Base-by-base conservation (phyloP, 1,140 invertebrate species). In the Hyposmocoma kahamanoa region DNA sequence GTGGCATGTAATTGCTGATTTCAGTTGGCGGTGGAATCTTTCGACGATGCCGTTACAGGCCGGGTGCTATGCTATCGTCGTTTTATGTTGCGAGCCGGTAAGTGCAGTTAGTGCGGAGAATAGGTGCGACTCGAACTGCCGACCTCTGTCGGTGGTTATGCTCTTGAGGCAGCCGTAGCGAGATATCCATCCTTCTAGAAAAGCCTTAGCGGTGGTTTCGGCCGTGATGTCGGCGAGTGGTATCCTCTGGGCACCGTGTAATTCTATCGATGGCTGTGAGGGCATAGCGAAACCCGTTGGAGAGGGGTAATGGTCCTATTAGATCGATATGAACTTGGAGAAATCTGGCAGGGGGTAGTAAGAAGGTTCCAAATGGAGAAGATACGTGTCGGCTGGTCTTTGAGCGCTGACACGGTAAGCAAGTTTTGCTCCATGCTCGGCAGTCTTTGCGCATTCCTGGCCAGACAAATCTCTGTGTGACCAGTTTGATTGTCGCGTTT, bases 41-140 rank as follows among this genome's bases (percentile, higher is more conserved):
- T 86, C 79, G 9, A 86, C 53, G 53, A 81, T 62, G 0, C 80
- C 75, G 43, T 86, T 85, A 10, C 76, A 51, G 10, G 43, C 42
- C 6, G 80, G 72, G 38, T 83, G 76, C 32, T 77, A 77, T 28
- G 72, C 56, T 1, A 76, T 82, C 2, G 82, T 86, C 15, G 58
- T 47, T 2, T 45, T 20, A 32, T 61, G 51, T 3, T 47, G 10
- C n/a, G 22, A 20, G 1, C 45, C 45, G 3, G 38, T 32, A 5
- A 67, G 26, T 11, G 56, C 55, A 13, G 51, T 55, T 1, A 47
- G 2, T 10, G 2, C 9, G 4, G 13, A 1, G 22, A 47, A 47
- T 5, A 47, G 32, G 10, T 36, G 3, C 0, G 36, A 49, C 24
- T 49, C 22, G 38, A 49, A 49, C 13, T 49, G 47, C 4, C 22